Conservation (phyloP, 2,888 invertebrate species). For the Hirtodrosophila cameraria region DNA sequence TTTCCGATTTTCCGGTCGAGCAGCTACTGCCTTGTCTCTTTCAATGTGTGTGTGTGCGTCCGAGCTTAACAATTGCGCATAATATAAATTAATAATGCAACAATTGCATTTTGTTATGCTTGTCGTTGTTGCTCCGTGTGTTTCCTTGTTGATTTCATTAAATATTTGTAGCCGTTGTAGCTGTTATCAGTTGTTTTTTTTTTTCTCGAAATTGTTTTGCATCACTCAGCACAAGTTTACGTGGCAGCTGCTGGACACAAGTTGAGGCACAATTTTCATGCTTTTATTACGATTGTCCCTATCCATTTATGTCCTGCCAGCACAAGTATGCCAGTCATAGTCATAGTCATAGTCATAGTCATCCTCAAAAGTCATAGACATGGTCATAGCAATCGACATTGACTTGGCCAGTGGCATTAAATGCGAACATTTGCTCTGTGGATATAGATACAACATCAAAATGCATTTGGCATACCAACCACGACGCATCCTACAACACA, state of each 20-base stretch:
- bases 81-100: constrained; percentile 80
- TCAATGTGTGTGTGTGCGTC: constrained; percentile 19
- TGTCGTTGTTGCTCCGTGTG: constrained; percentile 22
- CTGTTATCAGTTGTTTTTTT: constrained; percentile 46
- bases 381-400: constrained; percentile 11
- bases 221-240: constrained; percentile 27
- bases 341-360: constrained; percentile 1
- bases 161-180: constrained; percentile 68
- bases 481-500: constrained; percentile 46
- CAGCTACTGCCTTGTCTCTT: constrained; percentile 12
- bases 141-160: constrained; percentile 72
- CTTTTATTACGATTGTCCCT: constrained; percentile 58
- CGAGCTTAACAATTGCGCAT: constrained; percentile 70
- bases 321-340: constrained; percentile 24
- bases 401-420: constrained; percentile 29
- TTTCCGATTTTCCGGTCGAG: constrained; percentile 69
- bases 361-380: constrained; percentile 13
- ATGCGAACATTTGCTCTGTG: constrained; percentile 24
- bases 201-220: constrained; percentile 50
- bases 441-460: constrained; percentile 14
- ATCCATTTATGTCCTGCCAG: constrained; percentile 52
- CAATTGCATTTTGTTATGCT: constrained; percentile 73
- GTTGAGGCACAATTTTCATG: constrained; percentile 46
- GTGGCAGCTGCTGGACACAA: background rate
- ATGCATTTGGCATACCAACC: constrained; percentile 65